These are phyloP conservation scores for Notolepis coatsorum DNA, from an alignment of 2,797 vertebrate species.

Conservation along the genomic window DNA sequence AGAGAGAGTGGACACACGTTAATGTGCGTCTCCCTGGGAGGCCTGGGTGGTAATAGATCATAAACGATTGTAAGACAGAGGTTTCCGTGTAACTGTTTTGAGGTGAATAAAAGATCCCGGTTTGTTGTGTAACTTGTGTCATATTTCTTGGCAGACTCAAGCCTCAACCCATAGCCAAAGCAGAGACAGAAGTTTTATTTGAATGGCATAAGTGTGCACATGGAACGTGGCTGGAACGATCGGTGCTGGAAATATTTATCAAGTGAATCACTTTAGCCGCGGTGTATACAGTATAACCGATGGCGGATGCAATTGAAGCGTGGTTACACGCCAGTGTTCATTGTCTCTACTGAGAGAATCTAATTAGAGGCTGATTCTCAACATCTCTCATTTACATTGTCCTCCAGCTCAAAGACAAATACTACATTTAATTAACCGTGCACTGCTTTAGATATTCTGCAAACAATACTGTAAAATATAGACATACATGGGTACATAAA, in stretches of 20 bases:
- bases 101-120: slow-evolving; percentile 16
- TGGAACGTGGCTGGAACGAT: slow-evolving; percentile 23
- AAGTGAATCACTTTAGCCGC: slow-evolving; percentile 39
- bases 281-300: slow-evolving; percentile 23
- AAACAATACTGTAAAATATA: slow-evolving; percentile 55
- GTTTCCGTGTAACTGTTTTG: not conserved
- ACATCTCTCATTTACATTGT: slow-evolving; percentile 44
- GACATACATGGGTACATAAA: not conserved
- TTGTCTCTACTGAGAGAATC: slow-evolving; percentile 47
- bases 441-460: slow-evolving; percentile 44
- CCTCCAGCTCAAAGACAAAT: slow-evolving; percentile 56
- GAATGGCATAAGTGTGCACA: slow-evolving; percentile 23
- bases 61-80: not conserved
- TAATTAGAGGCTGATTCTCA: slow-evolving; percentile 55
- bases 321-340: slow-evolving; percentile 45
- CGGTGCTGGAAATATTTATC: slow-evolving; percentile 50
- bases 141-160: slow-evolving; percentile 37
- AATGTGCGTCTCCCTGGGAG: slow-evolving; percentile 12
- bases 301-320: slow-evolving; percentile 51
- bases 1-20: slow-evolving; percentile 30
- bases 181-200: slow-evolving; percentile 15
- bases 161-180: slow-evolving; percentile 32
- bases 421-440: slow-evolving; percentile 62
- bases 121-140: slow-evolving; percentile 13
- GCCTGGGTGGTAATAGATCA: slow-evolving; percentile 2